Conservation (phyloP, 2,888 invertebrate genomes). For the Macrosiphum euphorbiae region DNA sequence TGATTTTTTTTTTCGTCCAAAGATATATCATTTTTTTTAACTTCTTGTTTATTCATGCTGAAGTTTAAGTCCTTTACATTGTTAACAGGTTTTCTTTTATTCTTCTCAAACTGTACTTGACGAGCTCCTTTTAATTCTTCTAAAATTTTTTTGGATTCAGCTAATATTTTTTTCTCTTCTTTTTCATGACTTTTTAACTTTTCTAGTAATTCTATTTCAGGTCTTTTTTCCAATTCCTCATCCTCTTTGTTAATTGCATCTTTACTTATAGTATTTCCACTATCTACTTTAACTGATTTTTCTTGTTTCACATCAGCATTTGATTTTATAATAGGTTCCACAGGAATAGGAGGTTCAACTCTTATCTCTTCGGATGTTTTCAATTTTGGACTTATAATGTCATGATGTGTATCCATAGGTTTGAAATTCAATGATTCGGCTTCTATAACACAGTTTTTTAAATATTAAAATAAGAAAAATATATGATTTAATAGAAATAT, state of each 20-base stretch:
- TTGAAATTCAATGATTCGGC: background rate
- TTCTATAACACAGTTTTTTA: constrained; percentile 25
- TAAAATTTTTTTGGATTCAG: constrained; percentile 78
- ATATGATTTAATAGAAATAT: background rate
- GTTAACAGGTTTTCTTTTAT: constrained; percentile 36
- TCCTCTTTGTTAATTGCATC: constrained; percentile 70
- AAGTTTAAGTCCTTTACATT: constrained; percentile 32
- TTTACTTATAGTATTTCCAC: constrained; percentile 65
- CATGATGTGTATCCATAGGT: background rate
- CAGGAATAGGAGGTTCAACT: constrained; percentile 64
- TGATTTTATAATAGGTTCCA: constrained; percentile 69
- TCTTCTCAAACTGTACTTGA: constrained; percentile 60
- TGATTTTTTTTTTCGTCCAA: constrained; percentile 47
- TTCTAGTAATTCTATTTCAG: constrained; percentile 70
- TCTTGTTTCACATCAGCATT: constrained; percentile 68
- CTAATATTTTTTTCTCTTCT: constrained; percentile 78
- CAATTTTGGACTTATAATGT: background rate
- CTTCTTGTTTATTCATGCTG: background rate
- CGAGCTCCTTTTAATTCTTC: constrained; percentile 64
- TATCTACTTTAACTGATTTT: constrained; percentile 68
- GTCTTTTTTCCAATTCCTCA: constrained; percentile 52
- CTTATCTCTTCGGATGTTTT: constrained; percentile 61
- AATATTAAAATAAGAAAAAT: background rate
- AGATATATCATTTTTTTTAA: constrained; percentile 15
- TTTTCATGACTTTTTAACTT: constrained; percentile 79